These are phyloP conservation scores for Euura saliciscinereae DNA, from an alignment of 1,140 invertebrate species.

Conservation along the genomic window DNA sequence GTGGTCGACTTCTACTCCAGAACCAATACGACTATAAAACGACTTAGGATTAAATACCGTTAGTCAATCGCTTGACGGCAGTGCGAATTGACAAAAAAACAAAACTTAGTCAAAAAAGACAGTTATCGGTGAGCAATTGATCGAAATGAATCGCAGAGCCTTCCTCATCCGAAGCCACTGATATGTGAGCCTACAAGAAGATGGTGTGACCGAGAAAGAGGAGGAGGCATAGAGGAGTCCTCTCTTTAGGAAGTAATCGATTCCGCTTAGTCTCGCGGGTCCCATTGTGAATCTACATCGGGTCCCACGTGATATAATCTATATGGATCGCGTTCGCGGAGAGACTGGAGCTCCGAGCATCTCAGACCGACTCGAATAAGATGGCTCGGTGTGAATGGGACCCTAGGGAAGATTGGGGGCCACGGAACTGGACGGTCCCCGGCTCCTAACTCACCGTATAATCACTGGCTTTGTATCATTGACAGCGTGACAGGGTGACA, in stretches of 20 bases:
- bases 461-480: slow-evolving; percentile 21
- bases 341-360: background rate
- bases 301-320: slow-evolving; percentile 13
- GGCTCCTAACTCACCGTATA: slow-evolving; percentile 11
- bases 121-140: no score
- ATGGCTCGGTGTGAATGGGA: slow-evolving; percentile 9
- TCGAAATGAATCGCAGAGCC: no score
- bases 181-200: no score
- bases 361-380: slow-evolving; percentile 4
- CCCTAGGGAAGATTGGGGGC: slow-evolving; percentile 8
- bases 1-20: background rate
- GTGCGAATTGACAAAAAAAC: no score
- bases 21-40: no score
- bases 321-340: slow-evolving; percentile 10
- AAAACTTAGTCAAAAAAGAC: no score
- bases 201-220: background rate
- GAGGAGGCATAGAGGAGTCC: background rate
- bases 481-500: slow-evolving; percentile 16
- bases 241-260: slow-evolving; percentile 10
- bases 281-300: background rate
- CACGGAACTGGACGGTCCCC: slow-evolving; percentile 11
- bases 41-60: no score
- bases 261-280: slow-evolving; percentile 9
- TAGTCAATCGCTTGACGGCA: no score
- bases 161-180: no score